Evolutionary conservation across 2,113 vertebrate species (phyloP), one percentile per base, ranked within the genome.

Genomic region (Engystomops pustulosus): DNA sequence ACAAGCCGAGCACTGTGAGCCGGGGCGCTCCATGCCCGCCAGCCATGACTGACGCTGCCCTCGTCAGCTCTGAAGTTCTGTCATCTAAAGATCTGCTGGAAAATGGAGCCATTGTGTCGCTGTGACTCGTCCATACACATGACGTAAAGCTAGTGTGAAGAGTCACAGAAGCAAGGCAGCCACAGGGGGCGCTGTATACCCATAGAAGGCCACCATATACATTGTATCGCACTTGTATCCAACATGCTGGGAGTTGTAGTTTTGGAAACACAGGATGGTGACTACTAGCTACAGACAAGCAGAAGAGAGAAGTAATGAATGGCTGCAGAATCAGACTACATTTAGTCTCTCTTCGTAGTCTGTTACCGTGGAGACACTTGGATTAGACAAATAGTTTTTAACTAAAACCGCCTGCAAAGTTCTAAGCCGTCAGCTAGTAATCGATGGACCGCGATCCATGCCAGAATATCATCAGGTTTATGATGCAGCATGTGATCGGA

Each of bases 1-100:
- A 84, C 81, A 84, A 84, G 58, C 60, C 20, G 8, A 11, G 30
- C 15, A 77, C 72, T 84, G 81, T 84, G 38, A 76, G n/a, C 49
- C 14, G 20, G 25, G 47, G 72, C 49, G 47, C 36, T 55, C 18
- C 49, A 53, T 47, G 47, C 20, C 72, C 72, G 18, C 32, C 44
- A 53, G 47, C 45, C 47, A 76, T 76, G 53, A 47, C 20, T 30
- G 1, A 51, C 44, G 45, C 70, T 74, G 30, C 34, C 30, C n/a
- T 17, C 47, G 9, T 8, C 45, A 51, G 27, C 17, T 32, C 45
- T 5, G 47, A 49, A 25, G 44, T 44, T 47, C 45, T 10, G 49
- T 15, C 53, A 44, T 30, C 6, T 41, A 49, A 68, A 80, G 5
- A 32, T 25, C 60, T 27, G 4, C 58, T 1, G 10, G 45, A 45